phyloP scores from a whole-genome alignment of 2,888 invertebrate genomes.

The Macrosoma leucophasiata region DNA sequence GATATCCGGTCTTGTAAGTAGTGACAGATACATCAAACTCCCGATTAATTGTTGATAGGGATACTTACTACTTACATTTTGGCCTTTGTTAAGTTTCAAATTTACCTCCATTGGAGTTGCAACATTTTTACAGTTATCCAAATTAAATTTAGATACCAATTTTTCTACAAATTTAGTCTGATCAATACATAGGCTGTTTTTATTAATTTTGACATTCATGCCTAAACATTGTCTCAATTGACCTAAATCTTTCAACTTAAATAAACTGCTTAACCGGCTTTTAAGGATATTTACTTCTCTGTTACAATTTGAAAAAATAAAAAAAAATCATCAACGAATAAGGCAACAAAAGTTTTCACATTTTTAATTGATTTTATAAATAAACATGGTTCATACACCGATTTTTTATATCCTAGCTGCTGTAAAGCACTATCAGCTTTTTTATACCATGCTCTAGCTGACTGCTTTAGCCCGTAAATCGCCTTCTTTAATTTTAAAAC shows the following conservation, averaged over 20 bases:
- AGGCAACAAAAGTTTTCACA: slow-evolving; percentile 18
- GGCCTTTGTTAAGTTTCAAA: too few species aligned
- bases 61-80: too few species aligned
- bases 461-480: slow-evolving; percentile 30
- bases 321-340: slow-evolving; percentile 30
- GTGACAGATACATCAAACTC: too few species aligned
- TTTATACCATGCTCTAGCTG: slow-evolving; percentile 26
- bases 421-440: slow-evolving; percentile 22
- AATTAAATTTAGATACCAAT: too few species aligned
- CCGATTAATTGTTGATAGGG: too few species aligned
- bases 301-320: slow-evolving; percentile 10
- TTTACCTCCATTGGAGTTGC: too few species aligned
- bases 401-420: slow-evolving; percentile 18
- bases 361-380: slow-evolving; percentile 20
- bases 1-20: too few species aligned
- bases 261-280: slow-evolving; percentile 4
- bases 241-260: slow-evolving; percentile 14
- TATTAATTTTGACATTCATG: too few species aligned
- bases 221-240: too few species aligned
- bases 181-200: too few species aligned
- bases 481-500: slow-evolving; percentile 26
- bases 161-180: too few species aligned
- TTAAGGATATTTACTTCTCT: slow-evolving; percentile 8
- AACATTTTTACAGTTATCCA: too few species aligned
- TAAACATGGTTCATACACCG: slow-evolving; percentile 28